These are phyloP conservation scores for Andrena flavipes DNA, from an alignment of 2,888 invertebrate species.

Conservation along the genomic window DNA sequence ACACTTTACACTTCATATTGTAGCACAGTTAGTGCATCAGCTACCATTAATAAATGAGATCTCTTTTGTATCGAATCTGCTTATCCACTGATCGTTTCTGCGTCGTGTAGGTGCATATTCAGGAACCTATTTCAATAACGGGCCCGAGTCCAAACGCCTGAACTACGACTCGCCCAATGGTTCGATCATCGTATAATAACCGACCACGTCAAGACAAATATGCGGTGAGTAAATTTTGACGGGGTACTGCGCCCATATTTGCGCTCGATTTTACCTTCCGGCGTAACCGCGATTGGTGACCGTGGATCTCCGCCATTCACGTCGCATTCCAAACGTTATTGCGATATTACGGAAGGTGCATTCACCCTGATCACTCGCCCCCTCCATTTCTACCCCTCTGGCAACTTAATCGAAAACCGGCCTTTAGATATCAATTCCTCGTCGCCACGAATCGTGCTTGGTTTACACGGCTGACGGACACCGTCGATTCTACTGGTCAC, in stretches of 20 bases:
- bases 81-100: not conserved
- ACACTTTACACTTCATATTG: not conserved
- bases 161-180: conserved; percentile 11
- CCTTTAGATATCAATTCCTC: not conserved
- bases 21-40: not conserved
- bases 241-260: conserved; percentile 55
- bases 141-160: not conserved
- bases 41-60: not conserved
- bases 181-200: conserved; percentile 60
- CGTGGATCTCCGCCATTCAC: conserved; percentile 40
- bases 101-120: not conserved
- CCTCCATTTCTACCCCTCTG: not conserved
- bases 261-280: conserved; percentile 48
- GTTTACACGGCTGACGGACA: not conserved
- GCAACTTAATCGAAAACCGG: not conserved
- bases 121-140: conserved; percentile 3
- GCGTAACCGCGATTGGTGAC: conserved; percentile 45
- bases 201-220: conserved; percentile 62
- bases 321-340: conserved; percentile 12
- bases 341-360: conserved; percentile 29
- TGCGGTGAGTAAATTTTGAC: conserved; percentile 58
- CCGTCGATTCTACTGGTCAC: not conserved
- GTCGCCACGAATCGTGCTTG: not conserved
- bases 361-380: not conserved
- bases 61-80: not conserved